Evolutionary conservation across 2,113 vertebrate genomes (phyloP).

Genomic region (Stigmatopora nigra): DNA sequence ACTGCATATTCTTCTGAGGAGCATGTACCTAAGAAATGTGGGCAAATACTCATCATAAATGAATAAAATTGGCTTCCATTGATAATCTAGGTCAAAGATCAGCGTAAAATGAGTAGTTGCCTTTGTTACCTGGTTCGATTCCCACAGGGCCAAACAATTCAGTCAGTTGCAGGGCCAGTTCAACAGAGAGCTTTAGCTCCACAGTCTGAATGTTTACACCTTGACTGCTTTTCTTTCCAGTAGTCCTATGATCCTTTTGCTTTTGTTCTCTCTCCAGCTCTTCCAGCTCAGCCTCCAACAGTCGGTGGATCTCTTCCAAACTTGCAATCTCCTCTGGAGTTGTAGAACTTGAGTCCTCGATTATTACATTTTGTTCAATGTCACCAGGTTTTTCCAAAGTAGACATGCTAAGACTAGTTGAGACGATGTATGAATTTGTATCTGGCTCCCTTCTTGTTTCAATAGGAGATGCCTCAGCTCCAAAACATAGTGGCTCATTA

Average conservation of each 20-base stretch:
- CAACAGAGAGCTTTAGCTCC: conserved; percentile 85
- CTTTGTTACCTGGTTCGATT: conserved; percentile 82
- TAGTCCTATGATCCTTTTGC: conserved; percentile 8
- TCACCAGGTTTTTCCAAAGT: background rate
- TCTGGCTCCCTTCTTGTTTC: conserved; percentile 5
- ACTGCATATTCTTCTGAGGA: conserved; percentile 84
- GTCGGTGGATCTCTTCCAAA: conserved; percentile 41
- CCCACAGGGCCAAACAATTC: conserved; percentile 96
- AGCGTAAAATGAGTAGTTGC: background rate
- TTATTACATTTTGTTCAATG: conserved; percentile 5
- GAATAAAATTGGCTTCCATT: background rate
- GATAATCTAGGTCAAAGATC: background rate
- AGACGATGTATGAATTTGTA: conserved; percentile 11
- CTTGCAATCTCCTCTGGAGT: conserved; percentile 35
- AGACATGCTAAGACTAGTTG: conserved; percentile 1
- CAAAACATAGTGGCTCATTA: background rate
- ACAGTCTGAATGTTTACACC: conserved; percentile 80
- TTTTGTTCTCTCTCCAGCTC: conserved; percentile 49
- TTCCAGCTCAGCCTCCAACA: conserved; percentile 49
- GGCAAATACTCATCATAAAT: background rate
- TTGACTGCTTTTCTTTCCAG: conserved; percentile 16
- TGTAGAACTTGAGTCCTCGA: conserved; percentile 12
- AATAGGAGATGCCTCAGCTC: conserved; percentile 7
- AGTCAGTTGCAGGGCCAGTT: conserved; percentile 85
- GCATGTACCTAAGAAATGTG: conserved; percentile 69